A percentile compares a stretch with the other conserved stretches of the same genome.
Conservation (phyloP, 2,113 vertebrate species). For the Microtus pennsylvanicus region DNA sequence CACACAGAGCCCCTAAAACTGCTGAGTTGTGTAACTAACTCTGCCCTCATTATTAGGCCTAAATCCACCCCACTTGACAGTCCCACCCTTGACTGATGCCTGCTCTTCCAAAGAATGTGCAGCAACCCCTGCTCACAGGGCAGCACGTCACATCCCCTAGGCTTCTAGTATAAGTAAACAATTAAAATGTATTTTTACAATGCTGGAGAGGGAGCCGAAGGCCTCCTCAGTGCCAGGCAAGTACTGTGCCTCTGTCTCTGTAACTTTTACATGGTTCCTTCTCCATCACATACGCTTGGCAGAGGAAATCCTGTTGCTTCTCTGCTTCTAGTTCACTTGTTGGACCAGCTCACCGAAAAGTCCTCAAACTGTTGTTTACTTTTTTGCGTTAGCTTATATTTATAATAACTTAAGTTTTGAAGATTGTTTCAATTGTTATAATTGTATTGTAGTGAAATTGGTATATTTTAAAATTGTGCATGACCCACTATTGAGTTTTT, state of each 20-base stretch:
- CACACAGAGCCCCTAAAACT: background rate
- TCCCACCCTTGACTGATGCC: background rate
- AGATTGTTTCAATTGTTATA: conserved; percentile 9
- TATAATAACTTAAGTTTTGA: background rate
- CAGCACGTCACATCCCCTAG: background rate
- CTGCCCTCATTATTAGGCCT: no score
- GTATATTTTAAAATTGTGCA: background rate
- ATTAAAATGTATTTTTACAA: background rate
- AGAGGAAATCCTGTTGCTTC: background rate
- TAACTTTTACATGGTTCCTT: background rate
- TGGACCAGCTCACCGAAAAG: background rate
- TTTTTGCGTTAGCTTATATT: conserved; percentile 7
- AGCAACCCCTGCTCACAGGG: background rate
- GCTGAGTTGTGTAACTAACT: background rate
- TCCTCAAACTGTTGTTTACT: background rate
- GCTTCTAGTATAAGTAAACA: background rate
- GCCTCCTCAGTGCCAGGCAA: background rate
- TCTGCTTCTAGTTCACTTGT: background rate
- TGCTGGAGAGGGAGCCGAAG: background rate
- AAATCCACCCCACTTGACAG: background rate
- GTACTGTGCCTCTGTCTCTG: background rate
- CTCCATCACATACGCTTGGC: background rate
- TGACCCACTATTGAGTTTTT: background rate
- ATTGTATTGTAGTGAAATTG: conserved; percentile 25
- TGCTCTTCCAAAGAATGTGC: background rate